phyloP scores from a whole-genome alignment of 2,113 vertebrate genomes.

The Ascaphus truei region DNA sequence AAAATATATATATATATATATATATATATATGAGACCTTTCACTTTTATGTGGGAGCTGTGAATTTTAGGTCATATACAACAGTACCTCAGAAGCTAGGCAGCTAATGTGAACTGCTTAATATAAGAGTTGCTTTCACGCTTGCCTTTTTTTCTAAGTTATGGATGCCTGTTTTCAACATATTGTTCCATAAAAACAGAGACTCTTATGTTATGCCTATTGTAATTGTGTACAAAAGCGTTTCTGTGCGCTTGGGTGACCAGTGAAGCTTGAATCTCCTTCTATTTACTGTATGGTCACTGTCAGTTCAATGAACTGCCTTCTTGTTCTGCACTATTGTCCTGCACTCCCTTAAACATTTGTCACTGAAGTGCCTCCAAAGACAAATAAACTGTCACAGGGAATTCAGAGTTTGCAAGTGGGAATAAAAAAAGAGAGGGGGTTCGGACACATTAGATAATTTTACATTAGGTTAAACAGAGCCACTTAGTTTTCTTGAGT shows the following conservation, averaged over 20 bases:
- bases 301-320: conserved; percentile 80
- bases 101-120: neutral
- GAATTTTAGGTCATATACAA: too few species aligned
- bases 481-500: conserved; percentile 26
- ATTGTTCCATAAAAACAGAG: conserved; percentile 68
- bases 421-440: conserved; percentile 43
- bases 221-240: conserved; percentile 69
- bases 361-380: conserved; percentile 73
- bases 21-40: too few species aligned
- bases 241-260: conserved; percentile 63
- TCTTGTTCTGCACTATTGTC: conserved; percentile 76
- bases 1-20: too few species aligned
- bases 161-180: conserved; percentile 41
- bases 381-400: conserved; percentile 73
- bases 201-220: conserved; percentile 68
- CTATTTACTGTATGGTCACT: conserved; percentile 83
- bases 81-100: neutral
- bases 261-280: conserved; percentile 71
- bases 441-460: conserved; percentile 46
- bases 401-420: conserved; percentile 61
- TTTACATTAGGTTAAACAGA: conserved; percentile 46
- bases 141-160: conserved; percentile 37
- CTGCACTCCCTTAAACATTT: conserved; percentile 77
- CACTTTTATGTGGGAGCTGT: too few species aligned
- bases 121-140: neutral